phyloP scores from a whole-genome alignment of 2,113 vertebrate genomes.

The Desmodus rotundus region DNA sequence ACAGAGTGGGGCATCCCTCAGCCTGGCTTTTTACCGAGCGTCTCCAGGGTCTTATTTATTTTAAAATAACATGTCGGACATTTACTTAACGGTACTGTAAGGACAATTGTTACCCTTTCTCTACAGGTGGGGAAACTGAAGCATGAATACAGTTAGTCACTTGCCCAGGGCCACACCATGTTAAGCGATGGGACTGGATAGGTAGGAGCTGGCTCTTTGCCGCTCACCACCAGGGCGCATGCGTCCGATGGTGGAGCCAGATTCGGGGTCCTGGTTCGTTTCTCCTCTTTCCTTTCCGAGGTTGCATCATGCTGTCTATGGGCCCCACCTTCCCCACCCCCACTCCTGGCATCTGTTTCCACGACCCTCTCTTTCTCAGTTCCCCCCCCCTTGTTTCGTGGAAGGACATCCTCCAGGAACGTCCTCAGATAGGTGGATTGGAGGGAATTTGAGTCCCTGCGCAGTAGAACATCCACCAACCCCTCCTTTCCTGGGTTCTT shows the following conservation, averaged over 20 bases:
- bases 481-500: not conserved
- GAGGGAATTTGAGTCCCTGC: not conserved
- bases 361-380: not conserved
- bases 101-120: not conserved
- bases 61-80: not conserved
- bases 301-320: fast-evolving
- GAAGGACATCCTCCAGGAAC: not conserved
- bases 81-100: not conserved
- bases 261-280: fast-evolving
- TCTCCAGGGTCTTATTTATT: not conserved
- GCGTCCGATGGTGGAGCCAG: not conserved
- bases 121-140: not conserved
- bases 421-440: not conserved
- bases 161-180: not conserved
- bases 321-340: not conserved
- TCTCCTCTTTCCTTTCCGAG: no score
- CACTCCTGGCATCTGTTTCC: not conserved
- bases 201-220: fast-evolving
- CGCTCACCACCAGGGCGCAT: fast-evolving
- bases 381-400: not conserved
- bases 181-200: not conserved
- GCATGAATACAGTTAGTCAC: not conserved
- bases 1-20: not conserved
- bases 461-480: not conserved
- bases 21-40: not conserved